phyloP scores from a whole-genome alignment of 2,888 invertebrate genomes.

The Eupithecia inturbata region DNA sequence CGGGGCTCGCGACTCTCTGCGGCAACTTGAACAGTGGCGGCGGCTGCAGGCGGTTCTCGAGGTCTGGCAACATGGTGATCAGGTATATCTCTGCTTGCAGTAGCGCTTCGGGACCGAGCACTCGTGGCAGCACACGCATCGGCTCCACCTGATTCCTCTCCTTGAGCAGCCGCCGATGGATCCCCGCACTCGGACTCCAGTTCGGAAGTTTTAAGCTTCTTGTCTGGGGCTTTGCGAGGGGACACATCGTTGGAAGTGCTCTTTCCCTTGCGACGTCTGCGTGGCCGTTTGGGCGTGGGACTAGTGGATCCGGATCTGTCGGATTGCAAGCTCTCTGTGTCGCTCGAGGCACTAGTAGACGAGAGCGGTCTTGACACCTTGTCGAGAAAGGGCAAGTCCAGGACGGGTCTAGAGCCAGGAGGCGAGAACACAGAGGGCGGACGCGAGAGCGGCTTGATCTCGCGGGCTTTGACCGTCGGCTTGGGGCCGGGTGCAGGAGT shows the following conservation, averaged over 20 bases:
- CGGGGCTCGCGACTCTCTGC: conserved; percentile 84
- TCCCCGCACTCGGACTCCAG: conserved; percentile 89
- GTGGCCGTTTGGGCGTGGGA: conserved; percentile 74
- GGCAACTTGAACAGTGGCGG: conserved; percentile 63
- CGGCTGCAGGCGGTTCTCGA: conserved; percentile 79
- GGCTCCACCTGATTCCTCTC: conserved; percentile 88
- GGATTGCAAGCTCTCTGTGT: conserved; percentile 82
- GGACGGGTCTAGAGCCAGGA: conserved; percentile 79
- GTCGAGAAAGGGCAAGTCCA: conserved; percentile 92
- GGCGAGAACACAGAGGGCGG: conserved; percentile 76
- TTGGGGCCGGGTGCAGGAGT: conserved; percentile 65
- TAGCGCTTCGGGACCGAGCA: conserved; percentile 88
- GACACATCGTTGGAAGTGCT: conserved; percentile 69
- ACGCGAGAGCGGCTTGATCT: conserved; percentile 69
- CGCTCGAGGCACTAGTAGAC: conserved; percentile 85
- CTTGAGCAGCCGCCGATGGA: conserved; percentile 89
- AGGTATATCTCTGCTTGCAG: conserved; percentile 87
- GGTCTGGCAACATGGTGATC: conserved; percentile 83
- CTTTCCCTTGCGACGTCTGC: conserved; percentile 72
- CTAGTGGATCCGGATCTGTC: conserved; percentile 71
- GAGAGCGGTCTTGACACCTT: conserved; percentile 89
- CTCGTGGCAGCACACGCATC: conserved; percentile 80
- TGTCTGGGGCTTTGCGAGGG: conserved; percentile 88
- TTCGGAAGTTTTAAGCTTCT: conserved; percentile 94
- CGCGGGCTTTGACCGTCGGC: conserved; percentile 74